These are phyloP conservation scores for Xiphophorus maculatus DNA, from an alignment of 2,113 vertebrate genomes.

Conservation along the genomic window DNA sequence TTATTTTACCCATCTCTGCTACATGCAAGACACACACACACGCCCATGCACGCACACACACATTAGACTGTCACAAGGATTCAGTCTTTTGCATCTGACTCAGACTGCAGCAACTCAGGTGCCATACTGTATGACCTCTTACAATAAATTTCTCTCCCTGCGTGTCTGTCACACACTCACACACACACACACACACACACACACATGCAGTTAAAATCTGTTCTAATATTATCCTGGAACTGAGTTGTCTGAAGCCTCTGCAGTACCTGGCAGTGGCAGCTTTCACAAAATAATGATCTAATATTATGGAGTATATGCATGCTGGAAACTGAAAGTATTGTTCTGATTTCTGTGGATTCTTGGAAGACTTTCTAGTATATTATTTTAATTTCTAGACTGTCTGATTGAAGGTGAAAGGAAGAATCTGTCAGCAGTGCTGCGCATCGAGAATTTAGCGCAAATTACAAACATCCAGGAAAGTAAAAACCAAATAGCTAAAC, in stretches of 20 bases:
- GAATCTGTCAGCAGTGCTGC: not conserved
- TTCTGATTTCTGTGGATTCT: not conserved
- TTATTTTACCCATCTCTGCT: constrained; percentile 12
- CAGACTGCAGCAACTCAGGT: constrained; percentile 7
- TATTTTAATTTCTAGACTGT: not conserved
- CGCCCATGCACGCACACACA: constrained; percentile 4
- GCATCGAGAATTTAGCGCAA: not conserved
- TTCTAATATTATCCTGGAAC: constrained; percentile 30
- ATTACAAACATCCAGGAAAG: too few species aligned
- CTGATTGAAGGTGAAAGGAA: not conserved
- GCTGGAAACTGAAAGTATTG: not conserved
- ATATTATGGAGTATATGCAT: not conserved
- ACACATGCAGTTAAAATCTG: constrained; percentile 2
- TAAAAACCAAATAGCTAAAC: not conserved
- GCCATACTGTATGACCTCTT: constrained; percentile 8
- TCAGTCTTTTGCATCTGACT: constrained; percentile 8
- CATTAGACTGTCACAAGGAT: constrained; percentile 26
- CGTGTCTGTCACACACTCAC: not conserved
- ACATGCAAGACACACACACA: not conserved
- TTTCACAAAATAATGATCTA: constrained; percentile 47
- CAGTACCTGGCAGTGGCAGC: constrained; percentile 25
- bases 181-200: not conserved
- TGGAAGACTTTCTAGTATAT: not conserved
- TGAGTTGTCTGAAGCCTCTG: constrained; percentile 25
- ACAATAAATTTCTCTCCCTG: not conserved